Evolutionary conservation across 2,113 vertebrate species (phyloP).

Genomic region (Lamprotornis superbus): DNA sequence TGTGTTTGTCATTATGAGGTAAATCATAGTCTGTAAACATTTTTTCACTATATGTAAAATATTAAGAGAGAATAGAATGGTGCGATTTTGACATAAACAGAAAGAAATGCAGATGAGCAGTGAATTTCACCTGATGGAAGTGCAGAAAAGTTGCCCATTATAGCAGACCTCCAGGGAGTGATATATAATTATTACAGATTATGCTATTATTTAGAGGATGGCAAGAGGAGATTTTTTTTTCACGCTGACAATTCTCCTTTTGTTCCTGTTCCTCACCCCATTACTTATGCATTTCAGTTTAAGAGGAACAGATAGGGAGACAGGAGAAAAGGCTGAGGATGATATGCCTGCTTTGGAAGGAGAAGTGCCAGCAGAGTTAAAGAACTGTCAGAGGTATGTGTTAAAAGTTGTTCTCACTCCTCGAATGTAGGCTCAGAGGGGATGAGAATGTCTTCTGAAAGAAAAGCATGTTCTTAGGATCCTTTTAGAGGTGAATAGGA

Average conservation of each 20-base stretch:
- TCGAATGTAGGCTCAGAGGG: neutral
- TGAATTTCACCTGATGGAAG: neutral
- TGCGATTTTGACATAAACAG: neutral
- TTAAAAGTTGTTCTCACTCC: neutral
- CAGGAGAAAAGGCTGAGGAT: neutral
- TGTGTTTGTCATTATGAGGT: neutral
- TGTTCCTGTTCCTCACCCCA: neutral
- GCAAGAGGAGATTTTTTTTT: neutral
- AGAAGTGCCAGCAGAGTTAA: neutral
- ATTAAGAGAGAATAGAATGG: neutral
- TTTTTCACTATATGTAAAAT: neutral
- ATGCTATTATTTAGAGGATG: neutral
- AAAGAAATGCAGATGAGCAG: neutral
- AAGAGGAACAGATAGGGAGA: neutral
- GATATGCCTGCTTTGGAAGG: neutral
- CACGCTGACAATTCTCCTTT: neutral
- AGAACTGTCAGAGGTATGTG: neutral
- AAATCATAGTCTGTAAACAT: neutral
- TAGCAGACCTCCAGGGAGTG: neutral
- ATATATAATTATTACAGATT: neutral
- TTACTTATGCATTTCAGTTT: neutral
- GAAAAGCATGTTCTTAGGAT: neutral
- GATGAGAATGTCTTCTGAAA: neutral
- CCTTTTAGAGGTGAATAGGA: neutral
- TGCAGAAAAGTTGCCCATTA: neutral